A percentile compares a stretch with the other conserved stretches of the same genome.
phyloP scores from a whole-genome alignment of 2,888 invertebrate species.

The Andricus curvator region DNA sequence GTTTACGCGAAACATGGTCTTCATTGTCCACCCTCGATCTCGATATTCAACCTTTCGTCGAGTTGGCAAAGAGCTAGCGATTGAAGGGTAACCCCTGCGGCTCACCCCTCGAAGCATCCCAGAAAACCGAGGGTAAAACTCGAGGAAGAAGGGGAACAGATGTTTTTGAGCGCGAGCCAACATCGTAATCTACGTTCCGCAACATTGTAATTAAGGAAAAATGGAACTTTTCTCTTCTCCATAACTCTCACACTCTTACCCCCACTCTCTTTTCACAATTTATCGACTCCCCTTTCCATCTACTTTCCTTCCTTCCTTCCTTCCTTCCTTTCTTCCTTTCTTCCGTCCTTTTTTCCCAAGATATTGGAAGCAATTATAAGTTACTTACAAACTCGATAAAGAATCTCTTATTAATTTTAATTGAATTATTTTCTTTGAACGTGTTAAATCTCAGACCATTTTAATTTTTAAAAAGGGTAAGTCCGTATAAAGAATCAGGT shows the following conservation, averaged over 20 bases:
- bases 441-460: no score
- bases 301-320: background rate
- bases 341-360: background rate
- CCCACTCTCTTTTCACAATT: slow-evolving; percentile 5
- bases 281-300: slow-evolving; percentile 1
- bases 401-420: background rate
- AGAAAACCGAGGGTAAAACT: slow-evolving; percentile 66
- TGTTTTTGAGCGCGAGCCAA: slow-evolving; percentile 77
- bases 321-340: background rate
- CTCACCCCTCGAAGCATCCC: slow-evolving; percentile 69
- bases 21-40: slow-evolving; percentile 64
- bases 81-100: slow-evolving; percentile 70
- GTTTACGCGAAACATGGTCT: slow-evolving; percentile 66
- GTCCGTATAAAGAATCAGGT: no score
- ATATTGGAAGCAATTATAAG: background rate
- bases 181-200: slow-evolving; percentile 78
- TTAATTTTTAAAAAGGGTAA: no score
- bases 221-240: slow-evolving; percentile 62
- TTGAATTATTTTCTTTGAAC: background rate
- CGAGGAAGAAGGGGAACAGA: slow-evolving; percentile 74
- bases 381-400: background rate
- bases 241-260: slow-evolving; percentile 37
- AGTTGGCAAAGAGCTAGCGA: slow-evolving; percentile 59
- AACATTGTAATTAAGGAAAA: slow-evolving; percentile 78
- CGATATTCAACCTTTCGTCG: slow-evolving; percentile 58